Percentiles rank a stretch among this genome's conserved stretches.
Conservation (phyloP, 2,113 vertebrate genomes). For the Platichthys stellatus region DNA sequence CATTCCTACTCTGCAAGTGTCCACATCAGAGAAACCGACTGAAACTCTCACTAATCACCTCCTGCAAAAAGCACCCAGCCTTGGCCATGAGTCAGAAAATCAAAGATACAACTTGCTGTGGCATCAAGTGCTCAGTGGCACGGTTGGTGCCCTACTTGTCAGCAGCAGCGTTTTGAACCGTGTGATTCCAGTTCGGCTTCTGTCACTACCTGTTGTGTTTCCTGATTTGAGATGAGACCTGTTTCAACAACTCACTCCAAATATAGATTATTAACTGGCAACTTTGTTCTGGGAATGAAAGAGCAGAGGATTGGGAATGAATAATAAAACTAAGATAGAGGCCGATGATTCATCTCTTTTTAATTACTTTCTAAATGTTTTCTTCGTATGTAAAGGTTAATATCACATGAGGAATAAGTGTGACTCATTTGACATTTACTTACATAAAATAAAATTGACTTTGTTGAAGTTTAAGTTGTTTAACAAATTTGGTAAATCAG, state of each 20-base stretch:
- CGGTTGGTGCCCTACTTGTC: not conserved
- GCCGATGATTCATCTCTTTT: not conserved
- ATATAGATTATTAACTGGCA: constrained; percentile 33
- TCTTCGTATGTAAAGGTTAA: not conserved
- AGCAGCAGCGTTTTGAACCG: constrained; percentile 9
- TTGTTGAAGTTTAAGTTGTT: not conserved
- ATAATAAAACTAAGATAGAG: too few relatives aligned
- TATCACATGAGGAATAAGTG: not conserved
- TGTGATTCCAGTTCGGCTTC: constrained; percentile 44
- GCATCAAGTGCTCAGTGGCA: constrained; percentile 13
- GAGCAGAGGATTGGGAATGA: not conserved
- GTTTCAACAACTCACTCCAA: constrained; percentile 42
- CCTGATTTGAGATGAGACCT: constrained; percentile 31
- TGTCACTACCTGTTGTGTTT: constrained; percentile 71
- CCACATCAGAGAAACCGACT: not conserved
- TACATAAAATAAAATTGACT: constrained; percentile 1
- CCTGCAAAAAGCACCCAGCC: not conserved
- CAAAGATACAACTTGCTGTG: not conserved
- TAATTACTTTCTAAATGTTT: not conserved
- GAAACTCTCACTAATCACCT: not conserved
- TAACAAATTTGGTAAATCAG: not conserved
- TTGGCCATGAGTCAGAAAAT: not conserved
- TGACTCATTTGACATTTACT: not conserved
- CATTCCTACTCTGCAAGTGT: constrained; percentile 6
- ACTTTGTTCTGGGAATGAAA: constrained; percentile 15